Evolutionary conservation across 2,113 vertebrate genomes (phyloP), one percentile per base, ranked within the genome.

Genomic region (Syngnathoides biaculeatus): DNA sequence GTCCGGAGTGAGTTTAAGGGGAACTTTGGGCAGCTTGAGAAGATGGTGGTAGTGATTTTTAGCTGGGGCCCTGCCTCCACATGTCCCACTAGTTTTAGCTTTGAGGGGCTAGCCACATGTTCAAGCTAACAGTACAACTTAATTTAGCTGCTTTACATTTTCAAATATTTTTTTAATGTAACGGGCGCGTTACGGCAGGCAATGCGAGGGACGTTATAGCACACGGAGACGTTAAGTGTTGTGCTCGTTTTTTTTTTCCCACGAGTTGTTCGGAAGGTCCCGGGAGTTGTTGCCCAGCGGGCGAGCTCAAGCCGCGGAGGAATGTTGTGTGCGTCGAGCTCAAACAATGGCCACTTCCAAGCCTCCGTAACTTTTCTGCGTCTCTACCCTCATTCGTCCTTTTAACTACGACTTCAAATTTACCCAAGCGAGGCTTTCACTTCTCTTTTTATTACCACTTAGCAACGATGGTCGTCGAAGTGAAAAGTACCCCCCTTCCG

Each of bases 281-380:
- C 8, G 8, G n/a, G 64, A 57, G 65, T 64, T 43, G 77, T 84
- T 78, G 74, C 83, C 77, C 80, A 77, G 81, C 73, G 77, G 81
- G 77, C 83, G 79, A 79, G 78, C 57, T 59, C 55, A 7, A 60
- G 74, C 72, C 84, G 64, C 87, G 80, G 73, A 38, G 87, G 89
- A 89, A 89, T 89, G 89, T 87, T 43, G 83, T 61, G 68, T 76
- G 85, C 80, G 62, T 87, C 87, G 87, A 85, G 81, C 80, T 86
- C 80, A 80, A 87, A 89, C 86, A 89, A 89, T 89, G 80, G 85
- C 79, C 77, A 81, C 68, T 35, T 35, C 48, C 27, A 38, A 38
- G 17, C 24, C 47, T 50, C 63, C 15, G n/a, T 11, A 53, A 52
- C 47, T 65, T 53, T 20, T 65, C 30, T 4, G 26, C 26, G 22